Conservation (phyloP, 2,888 invertebrate species). For the Lypha dubia region DNA sequence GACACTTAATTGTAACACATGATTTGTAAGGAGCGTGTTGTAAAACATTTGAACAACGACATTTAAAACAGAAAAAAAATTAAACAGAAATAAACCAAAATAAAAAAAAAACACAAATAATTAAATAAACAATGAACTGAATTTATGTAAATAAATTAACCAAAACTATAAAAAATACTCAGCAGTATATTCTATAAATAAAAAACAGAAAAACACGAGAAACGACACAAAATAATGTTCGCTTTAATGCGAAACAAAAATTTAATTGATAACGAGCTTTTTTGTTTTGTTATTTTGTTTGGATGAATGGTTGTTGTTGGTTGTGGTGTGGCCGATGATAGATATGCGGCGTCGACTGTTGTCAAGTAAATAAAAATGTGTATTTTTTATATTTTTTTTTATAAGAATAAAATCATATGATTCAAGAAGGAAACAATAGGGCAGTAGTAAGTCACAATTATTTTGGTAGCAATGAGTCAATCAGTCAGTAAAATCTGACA, state of each 20-base stretch:
- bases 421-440: slow-evolving; percentile 35
- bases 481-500: not conserved
- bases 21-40: slow-evolving; percentile 40
- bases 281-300: slow-evolving; percentile 5
- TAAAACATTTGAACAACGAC: slow-evolving; percentile 39
- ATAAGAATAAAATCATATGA: slow-evolving; percentile 69
- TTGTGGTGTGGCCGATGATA: slow-evolving; percentile 16
- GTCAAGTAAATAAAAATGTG: slow-evolving; percentile 48
- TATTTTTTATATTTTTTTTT: slow-evolving; percentile 15
- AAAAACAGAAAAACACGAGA: slow-evolving; percentile 32
- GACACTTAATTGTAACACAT: slow-evolving; percentile 70
- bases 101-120: slow-evolving; percentile 18
- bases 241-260: slow-evolving; percentile 58
- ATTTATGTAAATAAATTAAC: slow-evolving; percentile 9
- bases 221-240: slow-evolving; percentile 53
- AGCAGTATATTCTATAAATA: slow-evolving; percentile 49
- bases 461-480: slow-evolving; percentile 3
- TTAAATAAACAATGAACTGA: slow-evolving; percentile 37
- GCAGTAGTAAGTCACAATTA: slow-evolving; percentile 13
- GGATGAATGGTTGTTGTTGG: slow-evolving; percentile 29
- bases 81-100: slow-evolving; percentile 7
- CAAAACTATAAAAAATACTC: not conserved
- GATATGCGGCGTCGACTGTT: slow-evolving; percentile 23
- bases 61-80: not conserved
- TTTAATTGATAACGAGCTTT: slow-evolving; percentile 47